Conservation (phyloP, 2,888 invertebrate species). For the Neoitamus cyanurus region DNA sequence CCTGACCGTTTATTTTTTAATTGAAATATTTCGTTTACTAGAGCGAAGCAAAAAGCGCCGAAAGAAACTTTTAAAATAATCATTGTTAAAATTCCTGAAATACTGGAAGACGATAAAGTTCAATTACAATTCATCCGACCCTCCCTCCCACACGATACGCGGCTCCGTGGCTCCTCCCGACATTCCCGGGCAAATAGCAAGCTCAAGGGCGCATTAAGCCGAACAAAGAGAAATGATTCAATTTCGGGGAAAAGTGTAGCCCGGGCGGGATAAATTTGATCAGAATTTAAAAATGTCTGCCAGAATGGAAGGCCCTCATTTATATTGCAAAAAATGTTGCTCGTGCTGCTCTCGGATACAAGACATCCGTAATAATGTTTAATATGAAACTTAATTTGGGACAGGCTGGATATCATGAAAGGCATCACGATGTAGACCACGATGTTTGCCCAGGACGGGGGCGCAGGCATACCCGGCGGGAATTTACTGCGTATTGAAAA, state of each 20-base stretch:
- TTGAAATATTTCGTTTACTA: no score
- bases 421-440: background rate
- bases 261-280: background rate
- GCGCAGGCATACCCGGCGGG: background rate
- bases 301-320: background rate
- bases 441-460: background rate
- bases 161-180: background rate
- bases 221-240: conserved; percentile 1
- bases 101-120: background rate
- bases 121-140: background rate
- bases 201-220: conserved; percentile 1
- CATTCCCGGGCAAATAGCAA: background rate
- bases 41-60: no score
- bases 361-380: conserved; percentile 3
- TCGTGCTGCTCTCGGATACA: background rate
- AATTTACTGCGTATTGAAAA: conserved; percentile 20
- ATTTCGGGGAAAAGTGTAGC: background rate
- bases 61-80: background rate
- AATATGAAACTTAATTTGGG: conserved; percentile 12
- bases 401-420: conserved; percentile 15
- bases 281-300: background rate
- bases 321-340: background rate
- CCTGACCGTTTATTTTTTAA: no score
- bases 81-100: background rate
- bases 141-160: background rate